These are phyloP conservation scores for Galerucella pusilla DNA, from an alignment of 2,888 invertebrate species.

Conservation along the genomic window DNA sequence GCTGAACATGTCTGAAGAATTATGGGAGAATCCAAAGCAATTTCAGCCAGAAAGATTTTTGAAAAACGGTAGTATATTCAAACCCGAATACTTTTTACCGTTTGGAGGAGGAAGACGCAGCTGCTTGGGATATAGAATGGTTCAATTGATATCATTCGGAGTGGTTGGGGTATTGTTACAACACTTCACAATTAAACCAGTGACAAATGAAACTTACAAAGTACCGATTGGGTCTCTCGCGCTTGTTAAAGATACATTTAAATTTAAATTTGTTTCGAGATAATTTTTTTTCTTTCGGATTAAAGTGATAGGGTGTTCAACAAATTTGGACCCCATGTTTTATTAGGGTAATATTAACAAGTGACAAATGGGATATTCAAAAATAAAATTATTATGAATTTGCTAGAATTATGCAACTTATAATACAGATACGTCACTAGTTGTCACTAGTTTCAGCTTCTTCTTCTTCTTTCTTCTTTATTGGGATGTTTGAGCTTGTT, in stretches of 20 bases:
- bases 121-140: conserved; percentile 77
- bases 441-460: too few relatives aligned
- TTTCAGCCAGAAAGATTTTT: conserved; percentile 74
- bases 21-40: conserved; percentile 71
- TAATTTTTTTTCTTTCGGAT: conserved; percentile 44
- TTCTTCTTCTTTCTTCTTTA: too few relatives aligned
- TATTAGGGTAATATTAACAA: too few relatives aligned
- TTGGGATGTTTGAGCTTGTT: too few relatives aligned
- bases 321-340: too few relatives aligned
- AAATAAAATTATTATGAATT: too few relatives aligned
- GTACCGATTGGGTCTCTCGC: conserved; percentile 71
- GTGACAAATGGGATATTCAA: too few relatives aligned
- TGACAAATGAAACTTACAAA: conserved; percentile 65
- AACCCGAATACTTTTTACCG: conserved; percentile 75
- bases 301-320: not conserved
- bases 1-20: conserved; percentile 71
- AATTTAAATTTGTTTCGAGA: conserved; percentile 66
- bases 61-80: conserved; percentile 67
- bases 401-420: too few relatives aligned
- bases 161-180: conserved; percentile 69
- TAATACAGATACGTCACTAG: too few relatives aligned
- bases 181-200: conserved; percentile 67
- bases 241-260: conserved; percentile 66
- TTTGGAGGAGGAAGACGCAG: conserved; percentile 75
- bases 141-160: conserved; percentile 70